Evolutionary conservation across 1,140 invertebrate species (phyloP).

Genomic region (Wasmannia auropunctata): DNA sequence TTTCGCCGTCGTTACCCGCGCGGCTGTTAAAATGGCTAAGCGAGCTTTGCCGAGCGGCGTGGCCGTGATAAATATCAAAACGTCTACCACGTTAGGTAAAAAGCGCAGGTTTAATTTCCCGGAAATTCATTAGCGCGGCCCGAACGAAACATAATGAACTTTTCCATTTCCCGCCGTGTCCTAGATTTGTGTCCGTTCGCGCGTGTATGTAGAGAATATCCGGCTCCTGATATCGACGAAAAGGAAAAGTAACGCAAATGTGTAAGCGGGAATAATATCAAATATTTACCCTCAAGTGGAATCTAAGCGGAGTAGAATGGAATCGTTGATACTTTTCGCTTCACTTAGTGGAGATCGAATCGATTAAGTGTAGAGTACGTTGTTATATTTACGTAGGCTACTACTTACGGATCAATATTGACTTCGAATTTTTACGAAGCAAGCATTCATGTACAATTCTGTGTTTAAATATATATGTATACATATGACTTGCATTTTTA

Average conservation of each 20-base stretch:
- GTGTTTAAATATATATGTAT: background rate
- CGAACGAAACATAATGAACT: slow-evolving; percentile 47
- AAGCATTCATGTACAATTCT: background rate
- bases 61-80: slow-evolving; percentile 6
- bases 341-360: background rate
- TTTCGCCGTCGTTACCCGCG: slow-evolving; percentile 22
- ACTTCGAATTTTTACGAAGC: background rate
- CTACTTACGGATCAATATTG: background rate
- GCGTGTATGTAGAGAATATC: background rate
- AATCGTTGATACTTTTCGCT: background rate
- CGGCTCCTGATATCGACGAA: slow-evolving; percentile 10
- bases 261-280: background rate
- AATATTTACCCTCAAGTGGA: background rate
- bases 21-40: slow-evolving; percentile 17
- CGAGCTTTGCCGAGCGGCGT: background rate
- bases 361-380: background rate
- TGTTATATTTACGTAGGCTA: background rate
- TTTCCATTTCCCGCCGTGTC: slow-evolving; percentile 33
- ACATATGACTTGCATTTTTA: background rate
- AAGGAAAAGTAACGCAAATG: background rate
- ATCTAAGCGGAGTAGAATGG: background rate
- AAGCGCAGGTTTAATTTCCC: slow-evolving; percentile 33
- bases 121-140: slow-evolving; percentile 42
- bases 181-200: background rate
- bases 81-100: background rate